Percentiles rank a stretch among this genome's conserved stretches.
Conservation (phyloP, 2,888 invertebrate genomes). For the Digitonthophagus gazella region DNA sequence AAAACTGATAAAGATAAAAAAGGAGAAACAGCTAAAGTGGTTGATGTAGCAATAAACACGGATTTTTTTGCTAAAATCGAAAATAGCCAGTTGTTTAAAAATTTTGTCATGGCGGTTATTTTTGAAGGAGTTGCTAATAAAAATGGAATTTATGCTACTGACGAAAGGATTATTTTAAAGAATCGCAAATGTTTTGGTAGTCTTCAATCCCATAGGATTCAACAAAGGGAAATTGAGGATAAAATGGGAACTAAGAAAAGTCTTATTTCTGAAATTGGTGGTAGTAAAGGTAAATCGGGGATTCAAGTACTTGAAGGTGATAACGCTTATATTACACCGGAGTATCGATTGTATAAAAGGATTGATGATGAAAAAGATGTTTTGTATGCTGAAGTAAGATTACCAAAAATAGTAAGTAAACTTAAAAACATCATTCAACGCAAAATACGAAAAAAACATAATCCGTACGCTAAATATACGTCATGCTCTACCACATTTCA, state of each 20-base stretch:
- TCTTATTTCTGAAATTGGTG: slow-evolving; percentile 26
- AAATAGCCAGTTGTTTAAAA: slow-evolving; percentile 67
- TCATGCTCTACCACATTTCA: too few relatives aligned
- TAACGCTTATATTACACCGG: slow-evolving; percentile 51
- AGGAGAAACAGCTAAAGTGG: slow-evolving; percentile 69
- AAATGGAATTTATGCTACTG: slow-evolving; percentile 67
- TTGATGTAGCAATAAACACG: slow-evolving; percentile 82
- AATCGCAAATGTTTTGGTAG: slow-evolving; percentile 74
- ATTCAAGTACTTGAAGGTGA: slow-evolving; percentile 44
- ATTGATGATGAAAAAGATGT: slow-evolving; percentile 52
- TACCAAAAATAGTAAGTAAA: slow-evolving; percentile 52
- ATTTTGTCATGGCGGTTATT: slow-evolving; percentile 76
- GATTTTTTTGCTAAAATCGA: slow-evolving; percentile 74
- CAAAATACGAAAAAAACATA: too few relatives aligned
- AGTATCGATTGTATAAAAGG: slow-evolving; percentile 60
- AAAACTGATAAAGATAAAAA: slow-evolving; percentile 74
- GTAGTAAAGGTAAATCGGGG: slow-evolving; percentile 36
- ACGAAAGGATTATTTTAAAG: slow-evolving; percentile 66
- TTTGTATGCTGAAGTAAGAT: slow-evolving; percentile 63
- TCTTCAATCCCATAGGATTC: slow-evolving; percentile 71
- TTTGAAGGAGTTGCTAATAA: slow-evolving; percentile 79
- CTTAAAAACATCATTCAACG: too few relatives aligned
- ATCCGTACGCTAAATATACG: too few relatives aligned
- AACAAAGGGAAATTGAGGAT: slow-evolving; percentile 68
- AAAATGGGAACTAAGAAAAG: slow-evolving; percentile 45